These are phyloP conservation scores for Micoletzkya japonica DNA, from an alignment of 2,888 invertebrate genomes.

Conservation along the genomic window DNA sequence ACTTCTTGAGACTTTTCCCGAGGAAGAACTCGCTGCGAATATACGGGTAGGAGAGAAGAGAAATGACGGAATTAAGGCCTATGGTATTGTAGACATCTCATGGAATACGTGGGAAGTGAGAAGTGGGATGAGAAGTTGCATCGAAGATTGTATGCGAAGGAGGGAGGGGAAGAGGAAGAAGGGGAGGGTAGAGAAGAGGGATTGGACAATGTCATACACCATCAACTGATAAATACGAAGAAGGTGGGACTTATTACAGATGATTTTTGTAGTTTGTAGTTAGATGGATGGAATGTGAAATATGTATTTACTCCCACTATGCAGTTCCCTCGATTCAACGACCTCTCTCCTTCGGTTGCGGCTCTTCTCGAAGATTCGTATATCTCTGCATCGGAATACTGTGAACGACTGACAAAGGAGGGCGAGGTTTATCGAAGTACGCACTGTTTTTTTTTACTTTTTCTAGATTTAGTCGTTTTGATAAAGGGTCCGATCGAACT, in stretches of 20 bases:
- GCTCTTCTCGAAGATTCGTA: conserved; percentile 30
- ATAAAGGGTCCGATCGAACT: no score
- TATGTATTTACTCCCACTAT: background rate
- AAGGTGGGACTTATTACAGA: background rate
- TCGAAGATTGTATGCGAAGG: conserved; percentile 27
- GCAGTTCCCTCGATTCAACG: conserved; percentile 33
- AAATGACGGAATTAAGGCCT: background rate
- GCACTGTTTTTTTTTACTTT: background rate
- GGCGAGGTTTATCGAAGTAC: conserved; percentile 44
- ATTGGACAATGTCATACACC: conserved; percentile 5
- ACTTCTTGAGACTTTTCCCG: conserved; percentile 59
- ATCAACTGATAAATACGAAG: conserved; percentile 19
- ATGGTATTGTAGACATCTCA: conserved; percentile 32
- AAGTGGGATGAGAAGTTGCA: conserved; percentile 51
- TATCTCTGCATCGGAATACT: conserved; percentile 41
- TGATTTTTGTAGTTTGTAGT: background rate
- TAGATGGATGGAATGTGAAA: background rate
- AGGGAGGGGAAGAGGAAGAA: conserved; percentile 15
- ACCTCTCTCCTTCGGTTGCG: conserved; percentile 29
- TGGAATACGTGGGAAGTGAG: conserved; percentile 53
- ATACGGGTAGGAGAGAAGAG: conserved; percentile 37
- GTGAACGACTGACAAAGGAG: conserved; percentile 44
- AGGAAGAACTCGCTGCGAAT: conserved; percentile 44
- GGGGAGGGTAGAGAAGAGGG: background rate
- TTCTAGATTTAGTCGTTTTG: no score